Base-by-base conservation (phyloP, 2,113 vertebrate species). In the Orycteropus afer region DNA sequence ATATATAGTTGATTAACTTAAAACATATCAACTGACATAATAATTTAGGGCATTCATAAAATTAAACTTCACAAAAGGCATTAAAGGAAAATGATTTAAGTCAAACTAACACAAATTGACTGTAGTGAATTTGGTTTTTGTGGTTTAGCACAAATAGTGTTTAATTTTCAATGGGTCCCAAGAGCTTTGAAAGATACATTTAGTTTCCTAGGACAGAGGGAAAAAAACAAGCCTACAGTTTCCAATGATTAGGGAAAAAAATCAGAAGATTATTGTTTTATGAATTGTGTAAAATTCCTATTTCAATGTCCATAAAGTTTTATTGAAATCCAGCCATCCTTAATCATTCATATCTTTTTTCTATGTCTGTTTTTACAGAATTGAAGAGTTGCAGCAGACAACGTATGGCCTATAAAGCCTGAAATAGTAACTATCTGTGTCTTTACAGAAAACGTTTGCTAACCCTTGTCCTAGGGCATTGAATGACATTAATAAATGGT, bases 51-150 rank as follows among this genome's bases (percentile, higher is more conserved):
- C 29, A 83, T 49, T 29, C 67, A 40, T 37, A 51, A 84, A 71
- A 79, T 57, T 85, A 93, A 94, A 59, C 10, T 76, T 82, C 67
- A 92, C 34, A 51, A 89, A 87, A 91, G 74, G 2, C 85, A 49
- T 34, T 22, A 27, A 83, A 83, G 23, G 5, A 37, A 76, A 77
- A 69, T 5, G 42, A 6, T 59, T 65, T 95, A 65, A 29, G n/a
- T 69, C n/a, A 71, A 57, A 79, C 13, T 67, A 45, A 29, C 0
- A 49, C 18, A 78, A 89, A 84, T 37, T 2, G 17, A 51, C n/a
- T n/a, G n/a, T n/a, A n/a, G n/a, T n/a, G n/a, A n/a, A n/a, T n/a
- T n/a, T n/a, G n/a, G n/a, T n/a, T n/a, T n/a, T n/a, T n/a, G n/a
- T n/a, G n/a, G n/a, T n/a, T n/a, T 20, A 57, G 20, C 55, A 57